Evolutionary conservation across 2,888 invertebrate genomes (phyloP), one percentile per base, ranked within the genome.

Genomic region (Apamea crenata): DNA sequence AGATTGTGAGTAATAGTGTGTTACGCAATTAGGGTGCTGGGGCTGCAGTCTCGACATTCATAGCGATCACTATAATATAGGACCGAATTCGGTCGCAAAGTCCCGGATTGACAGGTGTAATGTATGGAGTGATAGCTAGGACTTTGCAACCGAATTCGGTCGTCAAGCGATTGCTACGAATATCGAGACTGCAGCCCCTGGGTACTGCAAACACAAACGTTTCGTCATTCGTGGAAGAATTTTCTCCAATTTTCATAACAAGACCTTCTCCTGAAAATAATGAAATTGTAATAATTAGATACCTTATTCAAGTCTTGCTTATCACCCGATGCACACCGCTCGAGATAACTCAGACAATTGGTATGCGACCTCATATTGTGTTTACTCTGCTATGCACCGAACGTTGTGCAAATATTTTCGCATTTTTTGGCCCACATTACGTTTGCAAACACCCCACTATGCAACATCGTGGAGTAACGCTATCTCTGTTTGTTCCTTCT

Each of bases 351-450:
- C 85, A 90, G 77, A 81, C 80, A 77, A 84, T 80, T 82, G 89
- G 90, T 84, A 90, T 91, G 90, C 80, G 91, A 90, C 92, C 91
- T 87, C 85, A 86, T 83, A 85, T 68, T n/a, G 12, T 90, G 89
- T 90, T 88, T 84, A 81, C 71, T 80, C 65, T 84, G 69, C 74
- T 86, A 88, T 89, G 90, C 90, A 89, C 85, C 87, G 84, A 90
- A 75, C 86, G 77, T 40, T 78, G 74, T 72, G 84, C 88, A 89
- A 90, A 90, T 88, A 89, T 90, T 89, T 88, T 90, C 82, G 85
- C 85, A 88, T 85, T 88, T 88, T 89, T 89, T 81, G 87, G 71
- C 90, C 86, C 81, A 88, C 70, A 86, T 87, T 85, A 71, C 73
- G 74, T 68, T 79, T 65, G 78, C 80, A 85, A 72, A 79, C 74